phyloP scores from a whole-genome alignment of 1,140 invertebrate species.

The Nilaparvata lugens region DNA sequence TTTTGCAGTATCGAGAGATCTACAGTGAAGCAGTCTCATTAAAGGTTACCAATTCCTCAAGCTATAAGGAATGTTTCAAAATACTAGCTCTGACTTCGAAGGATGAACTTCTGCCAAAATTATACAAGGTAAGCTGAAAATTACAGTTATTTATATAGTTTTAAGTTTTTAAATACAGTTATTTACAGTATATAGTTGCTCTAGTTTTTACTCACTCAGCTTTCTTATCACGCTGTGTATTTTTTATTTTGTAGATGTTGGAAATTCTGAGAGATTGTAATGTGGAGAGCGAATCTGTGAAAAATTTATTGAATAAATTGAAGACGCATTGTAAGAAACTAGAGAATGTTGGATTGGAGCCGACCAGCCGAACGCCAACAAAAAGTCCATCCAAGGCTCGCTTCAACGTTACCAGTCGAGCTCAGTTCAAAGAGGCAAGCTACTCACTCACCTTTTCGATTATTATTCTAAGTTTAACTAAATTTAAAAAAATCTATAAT shows the following conservation, averaged over 20 bases:
- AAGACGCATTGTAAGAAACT: not conserved
- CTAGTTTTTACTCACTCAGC: too few species aligned
- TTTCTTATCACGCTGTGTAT: not conserved
- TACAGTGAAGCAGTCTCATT: not conserved
- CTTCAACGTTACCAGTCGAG: slow-evolving; percentile 28
- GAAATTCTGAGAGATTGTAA: not conserved
- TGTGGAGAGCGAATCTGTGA: not conserved
- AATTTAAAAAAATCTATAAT: too few species aligned
- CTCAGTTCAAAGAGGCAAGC: slow-evolving; percentile 37
- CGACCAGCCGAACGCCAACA: not conserved
- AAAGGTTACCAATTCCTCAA: not conserved
- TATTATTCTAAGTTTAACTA: not conserved
- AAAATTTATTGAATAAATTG: not conserved
- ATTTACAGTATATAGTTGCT: too few species aligned
- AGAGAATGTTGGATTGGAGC: not conserved
- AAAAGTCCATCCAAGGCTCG: slow-evolving; percentile 27
- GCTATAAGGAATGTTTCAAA: not conserved
- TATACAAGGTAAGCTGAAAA: not conserved
- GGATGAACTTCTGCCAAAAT: not conserved
- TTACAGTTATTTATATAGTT: too few species aligned
- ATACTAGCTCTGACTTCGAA: not conserved
- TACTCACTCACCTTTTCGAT: not conserved
- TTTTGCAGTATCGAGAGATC: not conserved
- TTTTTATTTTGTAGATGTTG: not conserved
- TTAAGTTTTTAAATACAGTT: too few species aligned